Evolutionary conservation across 2,113 vertebrate genomes (phyloP).

Genomic region (Polyodon spathula): DNA sequence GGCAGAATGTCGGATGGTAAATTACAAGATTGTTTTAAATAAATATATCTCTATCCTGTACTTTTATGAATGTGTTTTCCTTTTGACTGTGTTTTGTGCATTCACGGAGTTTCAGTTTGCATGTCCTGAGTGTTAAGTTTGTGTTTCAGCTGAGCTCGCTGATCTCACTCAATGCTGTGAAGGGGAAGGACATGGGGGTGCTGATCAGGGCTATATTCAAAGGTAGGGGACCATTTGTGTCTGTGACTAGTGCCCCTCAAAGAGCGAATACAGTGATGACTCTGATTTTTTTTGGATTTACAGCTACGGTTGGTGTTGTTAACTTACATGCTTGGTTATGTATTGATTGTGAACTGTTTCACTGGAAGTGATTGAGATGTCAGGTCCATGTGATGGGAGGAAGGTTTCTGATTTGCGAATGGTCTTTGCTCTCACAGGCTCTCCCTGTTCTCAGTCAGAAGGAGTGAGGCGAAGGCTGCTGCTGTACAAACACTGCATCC

Average conservation of each 20-base stretch:
- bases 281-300: not conserved
- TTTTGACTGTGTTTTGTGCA: not conserved
- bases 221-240: no score
- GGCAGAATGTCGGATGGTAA: no score
- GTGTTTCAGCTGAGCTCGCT: slow-evolving; percentile 51
- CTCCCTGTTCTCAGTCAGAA: slow-evolving; percentile 56
- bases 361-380: not conserved
- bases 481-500: slow-evolving; percentile 75
- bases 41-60: not conserved
- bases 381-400: not conserved
- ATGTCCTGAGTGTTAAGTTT: not conserved
- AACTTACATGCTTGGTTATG: not conserved
- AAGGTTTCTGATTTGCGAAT: not conserved
- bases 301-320: not conserved
- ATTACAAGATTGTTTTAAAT: no score
- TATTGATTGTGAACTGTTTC: not conserved
- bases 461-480: slow-evolving; percentile 65
- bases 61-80: not conserved
- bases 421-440: slow-evolving; percentile 54
- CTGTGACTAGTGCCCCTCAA: fast-evolving
- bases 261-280: not conserved
- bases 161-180: slow-evolving; percentile 68
- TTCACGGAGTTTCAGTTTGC: not conserved
- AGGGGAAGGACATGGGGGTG: slow-evolving; percentile 59
- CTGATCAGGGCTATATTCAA: slow-evolving; percentile 76